Base-by-base conservation (phyloP, 2,113 vertebrate species). In the Vulpes ferrilata region DNA sequence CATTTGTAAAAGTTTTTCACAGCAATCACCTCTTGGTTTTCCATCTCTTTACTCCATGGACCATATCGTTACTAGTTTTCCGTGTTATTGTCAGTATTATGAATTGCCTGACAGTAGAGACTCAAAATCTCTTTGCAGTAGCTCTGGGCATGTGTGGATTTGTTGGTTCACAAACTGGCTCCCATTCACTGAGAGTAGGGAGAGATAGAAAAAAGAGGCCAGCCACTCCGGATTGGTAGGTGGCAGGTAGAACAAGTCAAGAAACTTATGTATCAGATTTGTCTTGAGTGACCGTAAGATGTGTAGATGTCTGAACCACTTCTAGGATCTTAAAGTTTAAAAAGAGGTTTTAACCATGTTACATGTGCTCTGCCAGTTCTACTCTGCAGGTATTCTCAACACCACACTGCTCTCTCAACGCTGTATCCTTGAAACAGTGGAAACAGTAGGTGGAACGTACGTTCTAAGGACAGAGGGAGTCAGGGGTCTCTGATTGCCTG, bases 51-150 rank as follows among this genome's bases (percentile, higher is more conserved):
- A 27, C 95, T 94, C 90, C 86, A 98, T 67, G 53, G 0, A 98
- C 99, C 99, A 99, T 99, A 78, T 98, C 98, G 0, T 99, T 98
- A 16, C 97, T 38, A 0, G 99, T 98, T 67, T 96, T 99, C 97
- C 99, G 99, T 2, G 99, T 99, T 86, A 99, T 98, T 0, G 99
- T 99, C 20, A 99, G 97, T 0, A 99, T 98, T 0, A 99, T 99
- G 92, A 99, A 96, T 62, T 95, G 92, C 7, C 32, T 4, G 99
- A 99, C 91, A 99, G 99, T 97, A 99, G 93, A 0, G 98, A 98
- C 85, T 99, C 97, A 0, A 99, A 98, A 76, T 99, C 99, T 99
- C 98, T 99, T 88, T 96, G 98, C 11, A 99, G 90, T 48, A 99
- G 98, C 88, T 99, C 99, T 11, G 99, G 99, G 81, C 99, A 99